Evolutionary conservation across 2,888 invertebrate species (phyloP).

Genomic region (Trisateles emortualis): DNA sequence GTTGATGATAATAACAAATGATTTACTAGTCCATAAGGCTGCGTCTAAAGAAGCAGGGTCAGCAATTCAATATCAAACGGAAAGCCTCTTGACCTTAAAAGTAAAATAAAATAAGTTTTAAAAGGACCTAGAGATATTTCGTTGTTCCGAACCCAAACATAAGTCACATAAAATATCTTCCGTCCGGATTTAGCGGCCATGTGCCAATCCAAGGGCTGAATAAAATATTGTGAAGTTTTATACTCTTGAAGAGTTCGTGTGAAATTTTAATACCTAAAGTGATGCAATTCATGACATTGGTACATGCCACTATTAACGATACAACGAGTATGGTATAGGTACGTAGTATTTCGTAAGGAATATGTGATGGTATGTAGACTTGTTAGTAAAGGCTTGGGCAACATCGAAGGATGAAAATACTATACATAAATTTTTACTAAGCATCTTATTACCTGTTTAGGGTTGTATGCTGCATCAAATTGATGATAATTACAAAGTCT

Average conservation of each 20-base stretch:
- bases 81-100: background rate
- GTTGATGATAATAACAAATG: no score
- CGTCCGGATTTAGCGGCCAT: no score
- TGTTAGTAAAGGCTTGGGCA: background rate
- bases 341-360: constrained; percentile 2
- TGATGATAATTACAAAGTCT: constrained; percentile 8
- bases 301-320: background rate
- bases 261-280: constrained; percentile 9
- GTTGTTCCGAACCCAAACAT: background rate
- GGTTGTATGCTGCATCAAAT: constrained; percentile 11
- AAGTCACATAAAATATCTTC: background rate
- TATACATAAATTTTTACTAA: background rate
- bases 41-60: background rate
- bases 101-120: background rate
- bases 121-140: background rate
- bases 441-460: background rate
- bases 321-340: constrained; percentile 3
- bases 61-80: background rate
- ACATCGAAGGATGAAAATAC: background rate
- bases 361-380: constrained; percentile 4
- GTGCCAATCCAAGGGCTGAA: no score
- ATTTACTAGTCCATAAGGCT: background rate
- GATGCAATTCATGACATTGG: constrained; percentile 29
- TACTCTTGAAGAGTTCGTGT: background rate
- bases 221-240: constrained; percentile 1